Conservation (phyloP, 2,113 vertebrate genomes). For the Otocyon megalotis region DNA sequence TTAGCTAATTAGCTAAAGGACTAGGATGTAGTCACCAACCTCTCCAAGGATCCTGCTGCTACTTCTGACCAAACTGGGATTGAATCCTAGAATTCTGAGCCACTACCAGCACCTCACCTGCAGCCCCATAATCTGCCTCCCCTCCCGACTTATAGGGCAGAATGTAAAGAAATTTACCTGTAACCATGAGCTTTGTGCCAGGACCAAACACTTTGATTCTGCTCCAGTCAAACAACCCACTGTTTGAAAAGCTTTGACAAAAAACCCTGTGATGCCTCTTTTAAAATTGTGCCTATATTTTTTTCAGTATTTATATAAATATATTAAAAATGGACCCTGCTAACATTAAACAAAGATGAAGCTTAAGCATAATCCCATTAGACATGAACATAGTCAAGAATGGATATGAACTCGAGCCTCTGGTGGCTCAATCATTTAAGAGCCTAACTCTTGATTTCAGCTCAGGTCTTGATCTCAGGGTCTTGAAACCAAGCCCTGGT, state of each 20-base stretch:
- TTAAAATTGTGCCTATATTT: neutral
- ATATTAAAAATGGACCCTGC: neutral
- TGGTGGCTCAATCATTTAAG: too few species aligned
- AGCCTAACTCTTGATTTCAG: too few species aligned
- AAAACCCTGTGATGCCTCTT: neutral
- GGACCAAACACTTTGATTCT: constrained; percentile 73
- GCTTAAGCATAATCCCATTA: neutral
- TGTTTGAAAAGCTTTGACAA: constrained; percentile 18
- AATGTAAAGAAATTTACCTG: constrained; percentile 62
- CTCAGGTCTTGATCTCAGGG: too few species aligned
- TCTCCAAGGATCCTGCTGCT: neutral
- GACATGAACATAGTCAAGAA: neutral
- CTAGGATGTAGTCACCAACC: neutral
- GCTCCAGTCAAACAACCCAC: neutral
- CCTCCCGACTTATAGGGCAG: neutral
- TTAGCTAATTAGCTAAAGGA: neutral
- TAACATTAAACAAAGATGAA: neutral
- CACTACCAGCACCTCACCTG: fast-evolving
- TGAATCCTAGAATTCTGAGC: neutral
- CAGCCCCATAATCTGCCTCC: neutral
- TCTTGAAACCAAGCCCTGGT: too few species aligned
- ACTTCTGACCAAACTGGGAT: neutral
- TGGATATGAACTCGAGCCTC: too few species aligned
- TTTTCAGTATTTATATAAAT: neutral
- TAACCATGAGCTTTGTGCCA: constrained; percentile 78